Evolutionary conservation across 2,797 vertebrate genomes (phyloP), one percentile per base, ranked within the genome.

Genomic region (Poliocrania exsul): DNA sequence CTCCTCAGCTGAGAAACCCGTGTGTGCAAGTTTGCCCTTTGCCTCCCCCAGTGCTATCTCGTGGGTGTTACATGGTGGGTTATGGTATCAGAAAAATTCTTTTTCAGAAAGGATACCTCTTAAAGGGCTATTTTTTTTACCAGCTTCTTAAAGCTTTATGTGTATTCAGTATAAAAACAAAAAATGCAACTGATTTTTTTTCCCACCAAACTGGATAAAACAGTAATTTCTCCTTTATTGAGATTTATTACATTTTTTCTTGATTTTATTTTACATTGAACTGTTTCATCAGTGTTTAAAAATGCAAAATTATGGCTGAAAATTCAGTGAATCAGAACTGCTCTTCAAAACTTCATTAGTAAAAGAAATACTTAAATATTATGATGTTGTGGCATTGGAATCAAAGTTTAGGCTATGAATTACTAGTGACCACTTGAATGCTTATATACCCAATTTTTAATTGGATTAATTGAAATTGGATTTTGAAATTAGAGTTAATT

Each of bases 401-500:
- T 93, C 57, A 72, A 78, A 78, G 69, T 65, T 74, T 78, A 73
- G 57, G 31, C 50, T 85, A n/a, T 50, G 65, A 93, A 78, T 89
- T 87, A 24, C 37, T 91, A 38, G 65, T 91, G 83, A 69, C 13
- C 57, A 61, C 53, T 81, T 78, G 65, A 92, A 91, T 81, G 69
- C 35, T 54, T 86, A 44, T 64, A 19, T 4, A 5, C 33, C 31
- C 2, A 42, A 13, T 90, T 91, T 93, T 83, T 71, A 83, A 54
- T 64, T 82, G 71, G n/a, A 80, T 85, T 85, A 70, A 73, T 73
- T 89, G 24, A 80, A 95, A 79, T 26, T 35, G 33, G 37, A 87
- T 87, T 93, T 87, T 91, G 37, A 89, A 89, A 71, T 83, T 35
- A 21, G 35, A 91, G 82, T 85, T 73, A 35, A 90, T 84, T 92